Conservation (phyloP, 2,113 vertebrate species). For the Podarcis cretensis region DNA sequence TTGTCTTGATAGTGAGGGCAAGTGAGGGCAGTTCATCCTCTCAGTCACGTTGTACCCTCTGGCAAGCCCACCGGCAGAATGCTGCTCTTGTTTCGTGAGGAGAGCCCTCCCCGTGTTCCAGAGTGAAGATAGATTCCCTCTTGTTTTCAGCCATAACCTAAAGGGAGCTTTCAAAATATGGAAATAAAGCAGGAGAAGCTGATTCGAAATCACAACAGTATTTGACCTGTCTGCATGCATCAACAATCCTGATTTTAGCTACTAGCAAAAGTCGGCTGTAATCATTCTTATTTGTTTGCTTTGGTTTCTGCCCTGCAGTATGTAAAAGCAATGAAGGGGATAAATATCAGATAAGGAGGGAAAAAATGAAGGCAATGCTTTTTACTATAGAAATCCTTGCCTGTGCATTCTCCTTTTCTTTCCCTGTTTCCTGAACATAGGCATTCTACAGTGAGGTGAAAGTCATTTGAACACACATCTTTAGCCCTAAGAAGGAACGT, state of each 20-base stretch:
- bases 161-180: constrained; percentile 70
- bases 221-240: constrained; percentile 67
- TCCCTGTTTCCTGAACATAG: background rate
- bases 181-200: constrained; percentile 69
- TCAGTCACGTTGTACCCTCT: constrained; percentile 68
- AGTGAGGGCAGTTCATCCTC: constrained; percentile 74
- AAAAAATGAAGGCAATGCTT: constrained; percentile 6
- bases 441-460: background rate
- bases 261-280: constrained; percentile 58
- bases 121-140: constrained; percentile 40
- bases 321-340: constrained; percentile 14
- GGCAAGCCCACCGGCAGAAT: constrained; percentile 69
- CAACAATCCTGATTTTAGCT: constrained; percentile 59
- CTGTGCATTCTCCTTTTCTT: background rate
- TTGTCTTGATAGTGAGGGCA: constrained; percentile 64
- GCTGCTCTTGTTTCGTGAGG: constrained; percentile 70
- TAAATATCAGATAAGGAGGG: constrained; percentile 5
- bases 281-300: constrained; percentile 51
- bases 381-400: background rate
- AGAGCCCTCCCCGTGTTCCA: constrained; percentile 69
- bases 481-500: background rate
- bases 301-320: constrained; percentile 33
- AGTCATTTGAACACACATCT: background rate
- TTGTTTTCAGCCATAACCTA: constrained; percentile 72
- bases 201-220: constrained; percentile 67